Conservation (phyloP, 2,797 vertebrate genomes). For the Tenualosa ilisha region DNA sequence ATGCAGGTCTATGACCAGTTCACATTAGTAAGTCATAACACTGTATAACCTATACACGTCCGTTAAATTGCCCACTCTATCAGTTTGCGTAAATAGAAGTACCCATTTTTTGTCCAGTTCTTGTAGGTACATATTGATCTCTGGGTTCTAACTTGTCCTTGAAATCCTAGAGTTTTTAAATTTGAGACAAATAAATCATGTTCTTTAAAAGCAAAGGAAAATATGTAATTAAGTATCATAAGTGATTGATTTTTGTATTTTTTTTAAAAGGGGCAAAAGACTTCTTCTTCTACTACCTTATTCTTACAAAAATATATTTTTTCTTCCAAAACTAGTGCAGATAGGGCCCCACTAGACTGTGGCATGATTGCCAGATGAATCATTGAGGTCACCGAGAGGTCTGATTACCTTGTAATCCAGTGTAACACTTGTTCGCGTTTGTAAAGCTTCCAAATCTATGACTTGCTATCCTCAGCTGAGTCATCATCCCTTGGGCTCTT, state of each 20-base stretch:
- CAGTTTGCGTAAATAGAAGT: too few species aligned
- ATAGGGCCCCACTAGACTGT: neutral
- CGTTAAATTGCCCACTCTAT: neutral
- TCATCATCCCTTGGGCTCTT: neutral
- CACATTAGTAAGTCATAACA: conserved; percentile 91
- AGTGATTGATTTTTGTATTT: too few species aligned
- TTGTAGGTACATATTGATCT: too few species aligned
- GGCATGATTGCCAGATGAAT: neutral
- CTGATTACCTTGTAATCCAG: neutral
- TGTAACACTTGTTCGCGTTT: neutral
- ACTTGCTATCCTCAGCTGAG: neutral
- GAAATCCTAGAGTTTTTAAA: too few species aligned
- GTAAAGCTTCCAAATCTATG: neutral
- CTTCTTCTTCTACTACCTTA: too few species aligned
- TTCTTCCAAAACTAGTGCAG: neutral
- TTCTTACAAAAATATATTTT: neutral
- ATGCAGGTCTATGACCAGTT: conserved; percentile 98
- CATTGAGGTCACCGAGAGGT: neutral
- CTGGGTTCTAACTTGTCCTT: too few species aligned
- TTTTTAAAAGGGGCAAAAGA: too few species aligned
- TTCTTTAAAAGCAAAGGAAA: too few species aligned
- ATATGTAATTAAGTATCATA: too few species aligned
- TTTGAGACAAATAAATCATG: too few species aligned
- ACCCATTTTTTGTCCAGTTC: too few species aligned
- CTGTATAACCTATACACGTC: neutral